These are phyloP conservation scores for Albula glossodonta DNA, from an alignment of 2,113 vertebrate genomes.

Conservation along the genomic window DNA sequence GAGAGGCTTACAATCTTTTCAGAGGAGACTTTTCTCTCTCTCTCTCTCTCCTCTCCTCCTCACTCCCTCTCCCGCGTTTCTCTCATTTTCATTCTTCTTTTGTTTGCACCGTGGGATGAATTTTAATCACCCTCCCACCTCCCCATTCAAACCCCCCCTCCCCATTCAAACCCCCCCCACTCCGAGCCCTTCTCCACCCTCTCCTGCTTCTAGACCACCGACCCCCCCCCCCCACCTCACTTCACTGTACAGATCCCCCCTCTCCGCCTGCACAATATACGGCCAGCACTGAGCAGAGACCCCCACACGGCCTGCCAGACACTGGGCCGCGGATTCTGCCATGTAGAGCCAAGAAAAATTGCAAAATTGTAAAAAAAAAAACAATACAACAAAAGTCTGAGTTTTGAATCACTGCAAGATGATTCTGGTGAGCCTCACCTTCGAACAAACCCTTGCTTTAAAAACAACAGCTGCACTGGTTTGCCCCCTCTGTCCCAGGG, in stretches of 20 bases:
- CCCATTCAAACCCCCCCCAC: slow-evolving; percentile 7
- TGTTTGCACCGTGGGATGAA: slow-evolving; percentile 78
- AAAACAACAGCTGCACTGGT: too few relatives aligned
- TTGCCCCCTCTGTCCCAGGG: too few relatives aligned
- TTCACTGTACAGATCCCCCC: slow-evolving; percentile 17
- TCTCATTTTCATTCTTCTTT: slow-evolving; percentile 68
- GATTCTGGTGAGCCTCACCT: too few relatives aligned
- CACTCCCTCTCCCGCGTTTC: slow-evolving; percentile 56
- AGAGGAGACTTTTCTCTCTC: slow-evolving; percentile 54
- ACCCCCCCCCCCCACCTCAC: slow-evolving; percentile 33
- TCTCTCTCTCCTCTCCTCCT: slow-evolving; percentile 40
- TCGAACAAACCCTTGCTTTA: too few relatives aligned
- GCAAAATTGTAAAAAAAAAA: too few relatives aligned
- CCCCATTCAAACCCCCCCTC: slow-evolving; percentile 9
- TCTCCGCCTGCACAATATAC: not conserved
- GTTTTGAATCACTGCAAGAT: too few relatives aligned
- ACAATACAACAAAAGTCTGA: too few relatives aligned
- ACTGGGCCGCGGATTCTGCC: too few relatives aligned
- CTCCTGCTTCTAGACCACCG: slow-evolving; percentile 33
- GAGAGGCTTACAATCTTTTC: slow-evolving; percentile 70
- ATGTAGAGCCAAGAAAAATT: too few relatives aligned
- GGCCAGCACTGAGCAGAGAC: too few relatives aligned
- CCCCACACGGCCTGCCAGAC: too few relatives aligned
- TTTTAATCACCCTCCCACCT: slow-evolving; percentile 70
- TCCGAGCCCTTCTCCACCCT: slow-evolving; percentile 17